Evolutionary conservation across 2,113 vertebrate species (phyloP).

Genomic region (Chaetodon trifascialis): DNA sequence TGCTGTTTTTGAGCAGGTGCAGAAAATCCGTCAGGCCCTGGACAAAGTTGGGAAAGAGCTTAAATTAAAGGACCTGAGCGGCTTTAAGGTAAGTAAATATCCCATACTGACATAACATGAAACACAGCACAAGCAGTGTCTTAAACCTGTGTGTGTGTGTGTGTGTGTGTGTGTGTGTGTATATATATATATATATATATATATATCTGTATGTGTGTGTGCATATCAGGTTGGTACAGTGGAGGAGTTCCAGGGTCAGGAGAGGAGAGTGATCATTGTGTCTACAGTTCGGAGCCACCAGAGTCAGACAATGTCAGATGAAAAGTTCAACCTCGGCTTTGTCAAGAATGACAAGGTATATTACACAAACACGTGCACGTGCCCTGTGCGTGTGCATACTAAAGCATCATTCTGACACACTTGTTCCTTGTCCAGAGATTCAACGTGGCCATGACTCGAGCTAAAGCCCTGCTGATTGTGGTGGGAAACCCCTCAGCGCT

Average conservation of each 20-base stretch:
- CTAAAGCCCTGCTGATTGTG: constrained; percentile 92
- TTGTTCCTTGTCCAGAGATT: constrained; percentile 85
- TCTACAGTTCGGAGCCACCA: constrained; percentile 91
- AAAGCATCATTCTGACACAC: background rate
- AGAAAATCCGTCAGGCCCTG: constrained; percentile 91
- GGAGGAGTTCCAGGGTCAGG: constrained; percentile 98
- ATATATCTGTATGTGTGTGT: background rate
- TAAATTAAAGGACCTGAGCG: constrained; percentile 71
- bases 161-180: fast-evolving
- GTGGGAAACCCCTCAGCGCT: constrained; percentile 92
- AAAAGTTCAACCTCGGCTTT: constrained; percentile 91
- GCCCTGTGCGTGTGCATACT: too few species aligned
- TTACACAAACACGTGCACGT: fast-evolving
- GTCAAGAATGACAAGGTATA: constrained; percentile 93
- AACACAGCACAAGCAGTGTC: background rate
- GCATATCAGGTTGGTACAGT: constrained; percentile 92
- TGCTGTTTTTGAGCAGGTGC: constrained; percentile 84
- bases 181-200: too few species aligned
- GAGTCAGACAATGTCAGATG: constrained; percentile 80
- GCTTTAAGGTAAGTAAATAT: constrained; percentile 87
- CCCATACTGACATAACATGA: background rate
- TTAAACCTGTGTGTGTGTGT: too few species aligned
- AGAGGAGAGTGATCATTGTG: constrained; percentile 90
- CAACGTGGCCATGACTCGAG: constrained; percentile 95
- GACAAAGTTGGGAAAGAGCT: constrained; percentile 77